Conservation (phyloP, 2,113 vertebrate species). For the Heliornis fulica region DNA sequence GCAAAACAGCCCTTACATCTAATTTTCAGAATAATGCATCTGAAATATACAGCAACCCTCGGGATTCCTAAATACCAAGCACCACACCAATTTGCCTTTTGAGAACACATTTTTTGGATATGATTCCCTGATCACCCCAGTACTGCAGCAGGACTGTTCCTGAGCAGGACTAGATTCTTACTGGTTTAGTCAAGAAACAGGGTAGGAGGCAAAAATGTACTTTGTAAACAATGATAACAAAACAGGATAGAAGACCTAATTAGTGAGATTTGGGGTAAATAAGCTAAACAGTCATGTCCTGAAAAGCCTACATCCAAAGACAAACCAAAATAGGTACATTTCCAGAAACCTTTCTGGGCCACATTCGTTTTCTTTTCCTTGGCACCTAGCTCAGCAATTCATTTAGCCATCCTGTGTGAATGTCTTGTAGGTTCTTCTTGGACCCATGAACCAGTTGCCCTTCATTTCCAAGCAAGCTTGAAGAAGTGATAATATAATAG, state of each 20-base stretch:
- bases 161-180: neutral
- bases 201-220: neutral
- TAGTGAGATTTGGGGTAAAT: neutral
- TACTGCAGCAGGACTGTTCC: neutral
- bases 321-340: neutral
- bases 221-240: neutral
- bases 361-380: neutral
- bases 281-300: neutral
- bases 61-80: neutral
- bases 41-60: neutral
- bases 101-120: neutral
- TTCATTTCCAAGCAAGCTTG: neutral
- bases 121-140: neutral
- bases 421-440: neutral
- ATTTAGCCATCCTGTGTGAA: neutral
- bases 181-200: neutral
- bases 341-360: neutral
- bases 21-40: neutral
- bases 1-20: constrained; percentile 25
- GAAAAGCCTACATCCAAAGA: neutral
- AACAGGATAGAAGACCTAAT: neutral
- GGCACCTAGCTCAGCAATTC: neutral
- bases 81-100: neutral
- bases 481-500: neutral
- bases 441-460: neutral